These are phyloP conservation scores for Hystrix cristata DNA, from an alignment of 2,113 vertebrate genomes.

Conservation along the genomic window DNA sequence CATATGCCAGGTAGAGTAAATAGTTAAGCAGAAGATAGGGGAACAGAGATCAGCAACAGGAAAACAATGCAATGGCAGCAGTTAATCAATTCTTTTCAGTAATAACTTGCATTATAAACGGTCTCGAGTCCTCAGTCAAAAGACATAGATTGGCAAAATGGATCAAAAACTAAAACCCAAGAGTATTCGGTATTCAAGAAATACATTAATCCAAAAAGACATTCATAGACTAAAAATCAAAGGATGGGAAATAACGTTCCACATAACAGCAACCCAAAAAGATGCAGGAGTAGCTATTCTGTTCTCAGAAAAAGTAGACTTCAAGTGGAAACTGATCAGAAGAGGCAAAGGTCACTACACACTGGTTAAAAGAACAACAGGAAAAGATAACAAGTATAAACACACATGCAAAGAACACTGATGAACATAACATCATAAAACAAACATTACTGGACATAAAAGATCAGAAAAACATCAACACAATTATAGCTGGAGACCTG, in stretches of 20 bases:
- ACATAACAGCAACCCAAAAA: neutral
- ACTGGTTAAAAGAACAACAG: neutral
- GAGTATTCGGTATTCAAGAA: neutral
- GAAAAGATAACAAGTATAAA: neutral
- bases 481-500: neutral
- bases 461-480: neutral
- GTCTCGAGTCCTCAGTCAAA: neutral
- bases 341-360: neutral
- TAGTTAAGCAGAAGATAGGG: neutral
- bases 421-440: neutral
- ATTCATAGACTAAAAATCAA: neutral
- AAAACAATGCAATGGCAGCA: neutral
- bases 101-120: neutral
- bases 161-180: neutral
- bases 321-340: neutral
- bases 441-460: neutral
- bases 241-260: neutral
- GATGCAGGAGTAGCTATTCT: neutral
- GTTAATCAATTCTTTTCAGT: neutral
- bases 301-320: neutral
- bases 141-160: neutral
- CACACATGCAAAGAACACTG: neutral
- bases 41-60: neutral
- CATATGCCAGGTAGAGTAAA: neutral
- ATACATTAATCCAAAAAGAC: neutral